A percentile compares a stretch with the other conserved stretches of the same genome.
These are phyloP conservation scores for Leuciscus idus DNA, from an alignment of 2,113 vertebrate species.

Conservation along the genomic window DNA sequence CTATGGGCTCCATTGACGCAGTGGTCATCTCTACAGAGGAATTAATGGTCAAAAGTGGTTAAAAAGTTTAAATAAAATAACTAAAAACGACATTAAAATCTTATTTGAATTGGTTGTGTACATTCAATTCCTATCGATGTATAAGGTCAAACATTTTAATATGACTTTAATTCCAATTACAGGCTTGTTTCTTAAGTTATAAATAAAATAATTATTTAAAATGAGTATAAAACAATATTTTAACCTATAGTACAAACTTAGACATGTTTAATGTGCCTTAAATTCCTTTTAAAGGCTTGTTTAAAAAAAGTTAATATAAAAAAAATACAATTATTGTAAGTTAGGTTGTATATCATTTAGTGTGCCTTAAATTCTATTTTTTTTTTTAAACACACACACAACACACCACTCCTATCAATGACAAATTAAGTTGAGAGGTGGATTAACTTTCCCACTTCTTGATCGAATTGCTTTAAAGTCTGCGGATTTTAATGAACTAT, in stretches of 20 bases:
- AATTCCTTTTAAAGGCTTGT: background rate
- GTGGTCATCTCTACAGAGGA: constrained; percentile 70
- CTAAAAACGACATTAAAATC: no score
- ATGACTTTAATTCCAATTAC: background rate
- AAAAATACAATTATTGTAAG: no score
- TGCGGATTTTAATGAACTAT: background rate
- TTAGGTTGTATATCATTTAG: no score
- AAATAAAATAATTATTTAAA: background rate
- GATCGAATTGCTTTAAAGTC: background rate
- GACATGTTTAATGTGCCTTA: background rate
- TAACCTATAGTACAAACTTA: background rate
- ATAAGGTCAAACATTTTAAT: background rate
- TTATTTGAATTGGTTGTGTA: background rate
- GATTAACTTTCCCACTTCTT: background rate
- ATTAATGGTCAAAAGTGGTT: constrained; percentile 3
- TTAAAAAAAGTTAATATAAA: no score
- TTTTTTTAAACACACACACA: no score
- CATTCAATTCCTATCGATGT: background rate
- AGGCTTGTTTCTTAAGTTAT: background rate
- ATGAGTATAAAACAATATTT: background rate
- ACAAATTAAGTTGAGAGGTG: background rate
- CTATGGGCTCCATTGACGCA: constrained; percentile 69
- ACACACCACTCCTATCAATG: background rate
- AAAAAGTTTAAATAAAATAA: background rate
- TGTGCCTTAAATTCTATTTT: no score